A percentile compares a stretch with the other conserved stretches of the same genome.
Conservation (phyloP, 2,888 invertebrate species). For the Congeria kusceri region DNA sequence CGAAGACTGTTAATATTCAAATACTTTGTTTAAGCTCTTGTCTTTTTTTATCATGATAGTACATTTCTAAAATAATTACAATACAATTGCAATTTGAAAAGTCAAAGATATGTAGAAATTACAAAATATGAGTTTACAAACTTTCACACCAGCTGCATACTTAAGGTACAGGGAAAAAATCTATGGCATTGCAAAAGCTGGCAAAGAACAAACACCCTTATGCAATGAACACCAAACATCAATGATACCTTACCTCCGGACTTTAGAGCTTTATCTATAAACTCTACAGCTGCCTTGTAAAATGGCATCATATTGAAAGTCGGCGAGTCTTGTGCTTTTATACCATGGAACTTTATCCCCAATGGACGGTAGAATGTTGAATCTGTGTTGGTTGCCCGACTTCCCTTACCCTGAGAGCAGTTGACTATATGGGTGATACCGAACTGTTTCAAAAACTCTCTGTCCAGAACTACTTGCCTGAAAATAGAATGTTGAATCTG, state of each 20-base stretch:
- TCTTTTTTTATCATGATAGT: too few species aligned
- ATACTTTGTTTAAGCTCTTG: too few species aligned
- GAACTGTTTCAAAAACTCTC: conserved; percentile 90
- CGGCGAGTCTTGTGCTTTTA: conserved; percentile 92
- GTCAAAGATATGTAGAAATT: too few species aligned
- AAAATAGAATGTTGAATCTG: conserved; percentile 90
- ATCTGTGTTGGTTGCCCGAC: conserved; percentile 91
- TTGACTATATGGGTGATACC: conserved; percentile 95
- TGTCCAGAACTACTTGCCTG: conserved; percentile 92
- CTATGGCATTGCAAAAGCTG: too few species aligned
- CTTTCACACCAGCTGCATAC: too few species aligned
- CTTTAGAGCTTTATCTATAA: conserved; percentile 90
- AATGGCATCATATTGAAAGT: conserved; percentile 92
- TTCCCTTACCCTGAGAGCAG: conserved; percentile 91
- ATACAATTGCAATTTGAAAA: too few species aligned
- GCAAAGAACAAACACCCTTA: too few species aligned
- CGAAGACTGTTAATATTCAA: too few species aligned
- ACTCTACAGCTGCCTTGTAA: conserved; percentile 92
- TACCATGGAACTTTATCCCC: conserved; percentile 91
- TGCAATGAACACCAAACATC: too few species aligned
- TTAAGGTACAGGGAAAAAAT: too few species aligned
- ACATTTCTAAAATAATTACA: too few species aligned
- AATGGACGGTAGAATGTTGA: conserved; percentile 91
- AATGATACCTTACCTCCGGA: conserved; percentile 73
- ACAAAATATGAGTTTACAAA: too few species aligned